These are phyloP conservation scores for Neodon shergylaensis DNA, from an alignment of 2,113 vertebrate genomes.

Conservation along the genomic window DNA sequence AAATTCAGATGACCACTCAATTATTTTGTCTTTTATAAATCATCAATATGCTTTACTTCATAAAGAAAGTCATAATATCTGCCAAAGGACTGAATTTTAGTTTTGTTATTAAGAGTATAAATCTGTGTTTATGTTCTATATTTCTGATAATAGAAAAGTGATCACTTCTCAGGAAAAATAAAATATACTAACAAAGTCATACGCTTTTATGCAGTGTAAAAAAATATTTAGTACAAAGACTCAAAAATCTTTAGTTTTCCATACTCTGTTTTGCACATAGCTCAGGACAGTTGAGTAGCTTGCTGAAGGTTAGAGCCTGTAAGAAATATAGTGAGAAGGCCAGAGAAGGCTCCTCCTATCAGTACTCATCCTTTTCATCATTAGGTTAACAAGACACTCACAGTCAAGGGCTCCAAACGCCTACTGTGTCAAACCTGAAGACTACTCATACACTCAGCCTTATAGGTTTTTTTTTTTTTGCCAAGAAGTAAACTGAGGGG, in stretches of 20 bases:
- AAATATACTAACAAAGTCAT: background rate
- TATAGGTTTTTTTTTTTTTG: background rate
- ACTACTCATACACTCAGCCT: background rate
- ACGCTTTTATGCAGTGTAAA: background rate
- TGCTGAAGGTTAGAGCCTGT: background rate
- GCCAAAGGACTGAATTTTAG: background rate
- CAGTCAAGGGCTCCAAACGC: constrained; percentile 3
- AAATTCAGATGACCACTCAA: background rate
- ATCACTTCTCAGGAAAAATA: background rate
- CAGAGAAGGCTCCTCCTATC: background rate
- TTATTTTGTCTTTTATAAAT: constrained; percentile 22
- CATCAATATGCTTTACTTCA: background rate
- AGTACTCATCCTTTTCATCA: background rate
- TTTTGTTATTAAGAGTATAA: constrained; percentile 41
- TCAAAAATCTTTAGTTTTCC: background rate
- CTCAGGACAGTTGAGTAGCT: background rate
- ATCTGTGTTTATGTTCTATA: background rate
- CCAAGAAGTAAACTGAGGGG: background rate
- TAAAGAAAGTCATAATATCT: background rate
- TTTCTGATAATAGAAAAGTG: background rate
- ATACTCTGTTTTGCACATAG: background rate
- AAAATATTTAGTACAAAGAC: background rate
- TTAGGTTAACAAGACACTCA: background rate
- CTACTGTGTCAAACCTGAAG: background rate
- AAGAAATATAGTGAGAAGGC: background rate